Base-by-base conservation (phyloP, 2,797 vertebrate species). In the Oryzias dopingdopingensis region DNA sequence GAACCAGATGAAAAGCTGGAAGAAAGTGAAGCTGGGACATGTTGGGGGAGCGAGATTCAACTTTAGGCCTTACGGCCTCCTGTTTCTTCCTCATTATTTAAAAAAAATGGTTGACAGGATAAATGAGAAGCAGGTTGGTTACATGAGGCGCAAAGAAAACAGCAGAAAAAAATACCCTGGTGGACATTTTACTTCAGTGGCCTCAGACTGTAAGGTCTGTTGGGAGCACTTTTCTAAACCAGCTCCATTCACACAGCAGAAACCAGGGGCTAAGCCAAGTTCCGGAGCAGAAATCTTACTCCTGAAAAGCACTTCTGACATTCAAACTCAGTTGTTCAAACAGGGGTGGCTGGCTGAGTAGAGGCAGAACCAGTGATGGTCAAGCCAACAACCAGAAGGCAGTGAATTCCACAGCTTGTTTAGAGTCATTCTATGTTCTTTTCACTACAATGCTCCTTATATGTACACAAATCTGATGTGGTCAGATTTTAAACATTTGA, bases 71-170 rank as follows among this genome's bases (percentile, higher is more conserved):
- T 16, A 16, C 49, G 29, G 54, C 70, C 64, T 77, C 78, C 70
- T 43, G 71, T 80, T 81, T 66, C 75, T 40, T 41, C 65, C 70
- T 56, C 73, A 65, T 81, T 74, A 77, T 77, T 66, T 48, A 51
- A 51, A 49, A 70, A 84, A 79, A 72, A 42, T 49, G 60, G 63
- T 47, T 56, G 61, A 67, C 18, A 51, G 64, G 67, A 65, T 61
- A 79, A 82, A 77, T 71, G 84, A 87, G 77, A 78, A 75, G 72
- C 56, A 56, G 54, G 62, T 64, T 73, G 77, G 81, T 62, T 72
- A 84, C 65, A 41, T 66, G 78, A 84, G 71, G 66, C 65, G 75
- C 74, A 70, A 66, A 81, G 72, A 77, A 79, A 77, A 71, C 62
- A 60, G 37, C 66, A 66, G 74, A 74, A 65, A 74, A 60, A 58